Evolutionary conservation across 2,113 vertebrate species (phyloP).

Genomic region (Ranitomeya variabilis): DNA sequence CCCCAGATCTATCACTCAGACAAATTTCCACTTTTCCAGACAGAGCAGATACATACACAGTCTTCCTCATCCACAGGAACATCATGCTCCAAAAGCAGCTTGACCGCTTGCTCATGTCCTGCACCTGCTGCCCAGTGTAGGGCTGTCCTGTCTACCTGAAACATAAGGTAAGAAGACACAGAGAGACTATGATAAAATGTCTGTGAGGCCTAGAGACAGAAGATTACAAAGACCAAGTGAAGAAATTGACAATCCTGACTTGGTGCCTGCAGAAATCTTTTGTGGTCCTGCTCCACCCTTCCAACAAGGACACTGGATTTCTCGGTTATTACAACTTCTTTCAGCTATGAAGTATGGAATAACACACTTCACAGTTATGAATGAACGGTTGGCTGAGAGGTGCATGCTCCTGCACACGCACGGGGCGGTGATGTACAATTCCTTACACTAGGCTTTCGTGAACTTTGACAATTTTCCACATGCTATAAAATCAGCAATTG

Average conservation of each 20-base stretch:
- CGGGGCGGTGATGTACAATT: background rate
- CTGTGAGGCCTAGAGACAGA: background rate
- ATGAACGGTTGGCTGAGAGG: background rate
- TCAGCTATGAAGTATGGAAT: background rate
- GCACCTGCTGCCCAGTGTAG: conserved; percentile 87
- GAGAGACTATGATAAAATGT: conserved; percentile 22
- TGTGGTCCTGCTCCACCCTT: background rate
- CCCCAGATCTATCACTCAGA: background rate
- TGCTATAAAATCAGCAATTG: background rate
- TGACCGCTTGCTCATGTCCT: conserved; percentile 78
- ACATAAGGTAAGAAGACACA: conserved; percentile 30
- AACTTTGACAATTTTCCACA: no score
- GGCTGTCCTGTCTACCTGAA: conserved; percentile 80
- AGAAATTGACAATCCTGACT: background rate
- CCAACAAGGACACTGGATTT: background rate
- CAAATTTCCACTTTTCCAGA: background rate
- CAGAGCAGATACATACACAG: conserved; percentile 67
- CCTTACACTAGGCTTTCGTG: no score
- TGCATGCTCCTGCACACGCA: background rate
- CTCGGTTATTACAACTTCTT: background rate
- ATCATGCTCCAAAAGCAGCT: conserved; percentile 79
- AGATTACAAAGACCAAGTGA: background rate
- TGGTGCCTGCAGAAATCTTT: background rate
- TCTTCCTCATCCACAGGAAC: conserved; percentile 78
- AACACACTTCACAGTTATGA: background rate